Conservation (phyloP, 92 coral and sea anemone genomes). For the Umimayanthus chanpuru region DNA sequence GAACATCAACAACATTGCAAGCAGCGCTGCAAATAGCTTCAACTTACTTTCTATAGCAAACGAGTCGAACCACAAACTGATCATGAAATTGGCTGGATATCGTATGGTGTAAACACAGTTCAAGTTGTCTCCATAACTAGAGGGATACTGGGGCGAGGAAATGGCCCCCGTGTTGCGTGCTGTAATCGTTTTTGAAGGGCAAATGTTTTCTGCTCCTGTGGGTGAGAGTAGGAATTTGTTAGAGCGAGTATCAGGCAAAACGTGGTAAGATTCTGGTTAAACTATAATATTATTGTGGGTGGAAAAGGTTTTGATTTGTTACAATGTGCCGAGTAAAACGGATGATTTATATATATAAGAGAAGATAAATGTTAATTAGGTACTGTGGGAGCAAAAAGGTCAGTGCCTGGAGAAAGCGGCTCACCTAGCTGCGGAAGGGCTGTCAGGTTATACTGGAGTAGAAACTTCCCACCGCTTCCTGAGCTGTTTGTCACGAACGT, state of each 20-base stretch:
- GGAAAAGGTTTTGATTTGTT: too few species aligned
- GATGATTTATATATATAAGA: too few species aligned
- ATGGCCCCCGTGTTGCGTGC: constrained; percentile 11
- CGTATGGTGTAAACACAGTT: constrained; percentile 13
- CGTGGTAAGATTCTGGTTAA: too few species aligned
- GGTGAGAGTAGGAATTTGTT: too few species aligned
- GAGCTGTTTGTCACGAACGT: constrained; percentile 16
- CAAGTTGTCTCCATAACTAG: constrained; percentile 17
- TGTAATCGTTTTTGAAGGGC: constrained; percentile 14
- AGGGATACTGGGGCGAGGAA: neutral
- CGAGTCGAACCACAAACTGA: constrained; percentile 25
- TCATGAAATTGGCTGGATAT: constrained; percentile 12
- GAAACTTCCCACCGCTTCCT: constrained; percentile 18
- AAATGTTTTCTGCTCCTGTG: neutral
- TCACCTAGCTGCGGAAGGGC: constrained; percentile 22
- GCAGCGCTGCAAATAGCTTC: too few species aligned
- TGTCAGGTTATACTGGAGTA: constrained; percentile 30
- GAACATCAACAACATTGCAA: too few species aligned
- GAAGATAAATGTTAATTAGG: neutral
- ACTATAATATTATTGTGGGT: too few species aligned
- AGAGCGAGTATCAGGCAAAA: too few species aligned
- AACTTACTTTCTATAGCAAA: constrained; percentile 27
- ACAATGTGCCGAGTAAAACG: too few species aligned
- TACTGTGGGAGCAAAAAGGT: too few species aligned
- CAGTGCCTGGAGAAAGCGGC: neutral